phyloP scores from a whole-genome alignment of 2,888 invertebrate genomes.

The Melangyna quadrimaculata region DNA sequence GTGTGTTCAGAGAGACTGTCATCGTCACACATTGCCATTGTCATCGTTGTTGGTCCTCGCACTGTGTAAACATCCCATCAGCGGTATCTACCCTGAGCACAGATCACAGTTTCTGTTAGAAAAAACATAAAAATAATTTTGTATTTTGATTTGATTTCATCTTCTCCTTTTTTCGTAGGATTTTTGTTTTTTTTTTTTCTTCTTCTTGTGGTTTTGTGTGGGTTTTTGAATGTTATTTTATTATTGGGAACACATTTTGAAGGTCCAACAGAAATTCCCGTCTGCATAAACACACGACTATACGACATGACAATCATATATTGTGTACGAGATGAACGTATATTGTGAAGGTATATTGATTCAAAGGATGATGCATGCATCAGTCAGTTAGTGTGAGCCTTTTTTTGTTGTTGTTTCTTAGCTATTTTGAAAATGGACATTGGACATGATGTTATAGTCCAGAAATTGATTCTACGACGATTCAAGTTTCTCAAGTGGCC shows the following conservation, averaged over 20 bases:
- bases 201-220: neutral
- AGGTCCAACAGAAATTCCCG: slow-evolving; percentile 16
- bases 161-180: neutral
- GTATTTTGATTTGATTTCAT: slow-evolving; percentile 40
- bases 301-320: slow-evolving; percentile 2
- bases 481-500: slow-evolving; percentile 29
- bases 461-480: slow-evolving; percentile 44
- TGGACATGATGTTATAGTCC: slow-evolving; percentile 27
- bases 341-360: slow-evolving; percentile 53
- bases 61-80: slow-evolving; percentile 53
- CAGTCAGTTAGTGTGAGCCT: slow-evolving; percentile 2
- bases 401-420: neutral
- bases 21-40: neutral
- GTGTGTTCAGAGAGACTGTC: neutral
- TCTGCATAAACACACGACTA: slow-evolving; percentile 23
- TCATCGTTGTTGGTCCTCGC: slow-evolving; percentile 33
- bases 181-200: neutral
- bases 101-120: neutral
- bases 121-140: slow-evolving; percentile 27
- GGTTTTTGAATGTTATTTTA: slow-evolving; percentile 23
- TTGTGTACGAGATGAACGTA: neutral
- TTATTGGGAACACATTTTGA: slow-evolving; percentile 16
- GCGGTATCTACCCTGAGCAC: neutral
- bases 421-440: slow-evolving; percentile 19
- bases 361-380: slow-evolving; percentile 61